phyloP scores from a whole-genome alignment of 2,113 vertebrate genomes.

The Reinhardtius hippoglossoides region DNA sequence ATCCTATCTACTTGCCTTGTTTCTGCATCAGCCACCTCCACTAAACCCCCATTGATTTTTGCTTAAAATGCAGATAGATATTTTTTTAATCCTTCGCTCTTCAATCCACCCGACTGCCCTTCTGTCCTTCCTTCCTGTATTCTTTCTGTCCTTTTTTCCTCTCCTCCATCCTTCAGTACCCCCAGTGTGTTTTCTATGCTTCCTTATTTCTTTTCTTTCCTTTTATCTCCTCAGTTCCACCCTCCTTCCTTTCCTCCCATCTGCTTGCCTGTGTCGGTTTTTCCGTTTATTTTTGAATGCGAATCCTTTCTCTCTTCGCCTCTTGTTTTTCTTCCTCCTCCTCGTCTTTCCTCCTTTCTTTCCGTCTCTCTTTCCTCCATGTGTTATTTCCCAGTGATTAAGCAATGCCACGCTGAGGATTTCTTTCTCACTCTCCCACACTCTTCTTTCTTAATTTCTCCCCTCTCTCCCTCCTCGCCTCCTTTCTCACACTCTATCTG shows the following conservation, averaged over 20 bases:
- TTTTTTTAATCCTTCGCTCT: neutral
- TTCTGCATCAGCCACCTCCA: neutral
- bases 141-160: neutral
- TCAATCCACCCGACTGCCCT: too few species aligned
- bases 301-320: neutral
- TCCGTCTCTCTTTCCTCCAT: neutral
- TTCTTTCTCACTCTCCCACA: neutral
- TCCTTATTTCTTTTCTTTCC: neutral
- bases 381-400: constrained; percentile 13
- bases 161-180: neutral
- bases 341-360: neutral
- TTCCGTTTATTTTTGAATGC: neutral
- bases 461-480: constrained; percentile 29
- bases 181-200: neutral
- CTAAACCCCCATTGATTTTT: neutral
- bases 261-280: neutral
- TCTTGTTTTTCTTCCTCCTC: neutral
- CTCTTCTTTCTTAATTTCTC: constrained; percentile 44
- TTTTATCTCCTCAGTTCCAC: neutral
- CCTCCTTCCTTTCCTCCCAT: neutral
- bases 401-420: neutral
- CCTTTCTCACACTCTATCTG: constrained; percentile 43
- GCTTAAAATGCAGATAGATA: neutral
- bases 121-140: neutral
- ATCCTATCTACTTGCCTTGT: neutral